phyloP scores from a whole-genome alignment of 2,888 invertebrate genomes.

The Lamellibrachia satsuma region DNA sequence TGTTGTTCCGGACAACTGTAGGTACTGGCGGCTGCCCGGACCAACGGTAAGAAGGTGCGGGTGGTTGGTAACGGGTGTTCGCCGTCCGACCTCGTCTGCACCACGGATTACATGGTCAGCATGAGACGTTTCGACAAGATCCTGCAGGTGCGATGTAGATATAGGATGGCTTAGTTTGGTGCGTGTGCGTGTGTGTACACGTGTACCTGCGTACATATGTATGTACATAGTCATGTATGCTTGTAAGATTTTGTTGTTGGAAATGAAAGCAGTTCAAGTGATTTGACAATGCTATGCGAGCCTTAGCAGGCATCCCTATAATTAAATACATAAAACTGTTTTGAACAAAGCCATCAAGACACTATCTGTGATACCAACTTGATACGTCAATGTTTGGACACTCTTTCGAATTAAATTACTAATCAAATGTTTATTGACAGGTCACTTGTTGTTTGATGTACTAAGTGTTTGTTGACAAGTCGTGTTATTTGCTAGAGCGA shows the following conservation, averaged over 20 bases:
- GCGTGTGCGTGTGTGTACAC: constrained; percentile 37
- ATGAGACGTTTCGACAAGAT: constrained; percentile 56
- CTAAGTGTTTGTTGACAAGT: background rate
- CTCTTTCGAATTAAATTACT: background rate
- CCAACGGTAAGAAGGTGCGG: constrained; percentile 54
- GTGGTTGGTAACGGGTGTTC: constrained; percentile 63
- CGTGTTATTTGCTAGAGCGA: background rate
- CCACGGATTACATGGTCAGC: constrained; percentile 59
- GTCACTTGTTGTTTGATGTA: background rate
- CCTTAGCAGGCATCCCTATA: background rate
- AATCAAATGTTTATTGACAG: background rate
- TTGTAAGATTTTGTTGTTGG: background rate
- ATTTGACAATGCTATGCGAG: too few relatives aligned
- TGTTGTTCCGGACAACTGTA: constrained; percentile 34
- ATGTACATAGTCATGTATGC: background rate
- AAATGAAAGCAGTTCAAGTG: too few relatives aligned
- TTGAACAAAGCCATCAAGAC: constrained; percentile 42
- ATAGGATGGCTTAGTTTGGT: background rate
- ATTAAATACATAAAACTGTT: constrained; percentile 41
- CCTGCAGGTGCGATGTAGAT: constrained; percentile 45
- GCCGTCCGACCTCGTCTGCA: constrained; percentile 62
- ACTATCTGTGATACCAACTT: background rate
- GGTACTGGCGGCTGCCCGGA: constrained; percentile 53
- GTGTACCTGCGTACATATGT: background rate
- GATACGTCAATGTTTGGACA: background rate